Evolutionary conservation across 2,113 vertebrate species (phyloP), one percentile per base, ranked within the genome.

Genomic region (Leptobrachium leishanense): DNA sequence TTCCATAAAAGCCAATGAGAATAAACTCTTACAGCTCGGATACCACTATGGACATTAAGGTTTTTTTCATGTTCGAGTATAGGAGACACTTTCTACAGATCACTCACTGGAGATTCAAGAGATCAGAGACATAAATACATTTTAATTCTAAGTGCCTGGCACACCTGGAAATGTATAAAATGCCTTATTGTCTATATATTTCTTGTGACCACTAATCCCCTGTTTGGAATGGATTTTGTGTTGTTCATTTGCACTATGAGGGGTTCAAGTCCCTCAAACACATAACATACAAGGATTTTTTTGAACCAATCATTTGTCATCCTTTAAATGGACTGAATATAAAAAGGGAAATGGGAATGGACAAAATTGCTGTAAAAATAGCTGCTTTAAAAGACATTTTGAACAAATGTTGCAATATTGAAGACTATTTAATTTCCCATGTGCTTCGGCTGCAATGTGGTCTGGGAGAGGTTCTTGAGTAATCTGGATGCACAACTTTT

Each of bases 231-330:
- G 78, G 72, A 81, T 74, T 81, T 20, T 74, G 43, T 62, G 46
- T 81, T 81, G 54, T 81, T 81, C 78, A 74, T 81, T 81, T 81
- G 78, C 78, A 81, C 78, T 81, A 81, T 68, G 64, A 31, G 20
- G 63, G 74, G 65, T 41, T 31, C 12, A 67, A 5, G 43, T 31
- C 41, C 77, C 70, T 65, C 57, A 44, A 6, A 80, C 59, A 67
- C 78, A 81, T 64, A 43, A 81, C 53, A 50, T 62, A 74, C 66
- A 20, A 44, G 20, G 43, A 80, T 64, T 59, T 68, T 46, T n/a
- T 13, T 10, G 11, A 59, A 43, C 67, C 43, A 31, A 68, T 20
- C 63, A 55, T 57, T 57, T 62, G 55, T 74, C 64, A 41, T n/a
- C 41, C 50, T 74, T 12, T 59, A 31, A 74, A 68, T 12, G 53